Percentiles rank a stretch among this genome's conserved stretches.
Conservation (phyloP, 2,113 vertebrate species). For the Podiceps cristatus region DNA sequence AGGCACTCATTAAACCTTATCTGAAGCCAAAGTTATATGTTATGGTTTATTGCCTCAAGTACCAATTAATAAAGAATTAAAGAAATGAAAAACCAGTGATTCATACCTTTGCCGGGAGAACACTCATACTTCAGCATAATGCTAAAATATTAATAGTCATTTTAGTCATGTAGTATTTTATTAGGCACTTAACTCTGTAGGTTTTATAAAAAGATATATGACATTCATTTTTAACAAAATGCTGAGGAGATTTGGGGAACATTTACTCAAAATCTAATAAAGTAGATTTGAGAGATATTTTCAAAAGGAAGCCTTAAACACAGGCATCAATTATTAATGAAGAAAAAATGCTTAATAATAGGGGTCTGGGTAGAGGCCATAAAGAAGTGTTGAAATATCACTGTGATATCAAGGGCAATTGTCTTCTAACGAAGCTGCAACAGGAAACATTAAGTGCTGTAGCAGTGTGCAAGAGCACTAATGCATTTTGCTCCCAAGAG, state of each 20-base stretch:
- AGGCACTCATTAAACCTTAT: slow-evolving; percentile 83
- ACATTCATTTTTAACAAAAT: slow-evolving; percentile 80
- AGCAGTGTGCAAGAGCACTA: not conserved
- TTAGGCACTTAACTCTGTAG: slow-evolving; percentile 77
- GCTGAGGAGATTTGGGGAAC: slow-evolving; percentile 67
- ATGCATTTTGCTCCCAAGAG: not conserved
- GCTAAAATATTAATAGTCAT: slow-evolving; percentile 78
- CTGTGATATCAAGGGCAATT: slow-evolving; percentile 25
- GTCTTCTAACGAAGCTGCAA: slow-evolving; percentile 34
- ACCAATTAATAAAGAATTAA: slow-evolving; percentile 86
- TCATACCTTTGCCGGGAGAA: slow-evolving; percentile 73
- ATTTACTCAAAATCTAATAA: slow-evolving; percentile 81
- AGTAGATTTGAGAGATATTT: slow-evolving; percentile 73
- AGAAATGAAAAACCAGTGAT: slow-evolving; percentile 81
- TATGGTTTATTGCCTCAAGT: slow-evolving; percentile 83
- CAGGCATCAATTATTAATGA: slow-evolving; percentile 74
- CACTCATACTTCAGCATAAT: slow-evolving; percentile 75
- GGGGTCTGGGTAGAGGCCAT: slow-evolving; percentile 1
- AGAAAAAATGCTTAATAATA: slow-evolving; percentile 71
- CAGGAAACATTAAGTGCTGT: slow-evolving; percentile 34
- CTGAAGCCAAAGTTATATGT: slow-evolving; percentile 77
- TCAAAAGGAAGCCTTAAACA: slow-evolving; percentile 64
- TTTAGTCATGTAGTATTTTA: slow-evolving; percentile 80
- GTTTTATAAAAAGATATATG: slow-evolving; percentile 80
- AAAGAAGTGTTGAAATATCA: slow-evolving; percentile 67